Conservation (phyloP, 2,113 vertebrate species). For the Telmatochromis sp. region DNA sequence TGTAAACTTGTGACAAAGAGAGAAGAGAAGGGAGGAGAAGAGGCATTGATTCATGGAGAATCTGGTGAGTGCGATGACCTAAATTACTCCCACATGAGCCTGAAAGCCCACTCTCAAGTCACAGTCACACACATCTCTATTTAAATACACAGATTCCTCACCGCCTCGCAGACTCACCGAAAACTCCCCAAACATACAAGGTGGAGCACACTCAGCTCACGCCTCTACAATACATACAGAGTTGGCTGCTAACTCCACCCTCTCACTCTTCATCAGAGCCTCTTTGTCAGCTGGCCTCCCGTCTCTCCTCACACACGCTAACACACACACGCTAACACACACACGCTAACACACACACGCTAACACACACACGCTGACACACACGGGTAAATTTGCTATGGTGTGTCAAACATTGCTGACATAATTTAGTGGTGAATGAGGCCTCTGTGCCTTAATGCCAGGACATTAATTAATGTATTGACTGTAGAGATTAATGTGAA, state of each 20-base stretch:
- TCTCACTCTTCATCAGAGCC: background rate
- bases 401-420: background rate
- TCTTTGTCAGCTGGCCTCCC: background rate
- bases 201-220: background rate
- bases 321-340: background rate
- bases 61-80: background rate
- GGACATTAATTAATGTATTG: background rate
- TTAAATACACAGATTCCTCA: background rate
- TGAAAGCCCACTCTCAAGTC: background rate
- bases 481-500: background rate
- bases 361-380: background rate
- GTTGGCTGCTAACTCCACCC: background rate
- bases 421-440: background rate
- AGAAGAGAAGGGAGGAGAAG: accelerated
- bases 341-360: too few relatives aligned
- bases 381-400: background rate
- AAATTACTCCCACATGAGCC: slow-evolving; percentile 5
- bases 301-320: background rate
- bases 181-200: background rate
- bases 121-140: background rate
- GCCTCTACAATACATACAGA: background rate
- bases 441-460: background rate
- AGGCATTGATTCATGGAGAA: background rate
- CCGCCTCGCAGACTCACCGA: background rate
- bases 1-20: background rate